Evolutionary conservation across 2,888 invertebrate species (phyloP), one percentile per base, ranked within the genome.

Genomic region (Craniophora ligustri): DNA sequence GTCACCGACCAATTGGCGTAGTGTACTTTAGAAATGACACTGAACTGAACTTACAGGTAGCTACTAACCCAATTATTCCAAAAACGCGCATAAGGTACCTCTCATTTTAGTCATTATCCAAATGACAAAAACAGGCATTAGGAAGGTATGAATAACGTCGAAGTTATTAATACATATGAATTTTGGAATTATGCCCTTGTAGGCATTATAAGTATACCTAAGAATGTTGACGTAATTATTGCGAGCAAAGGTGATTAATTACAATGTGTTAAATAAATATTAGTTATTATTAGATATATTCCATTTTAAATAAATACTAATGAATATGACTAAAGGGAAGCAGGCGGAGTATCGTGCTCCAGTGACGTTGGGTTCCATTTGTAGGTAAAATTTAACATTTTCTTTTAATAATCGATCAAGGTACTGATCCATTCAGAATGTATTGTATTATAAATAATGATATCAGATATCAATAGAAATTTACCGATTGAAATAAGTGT

Each of bases 401-500:
- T 23, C 10, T 1, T 2, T 23, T 2, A 23, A 1, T 23, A 3
- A 23, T 8, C 10, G 3, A 23, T 23, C 8, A 10, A 8, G 10
- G 23, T 23, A 8, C 23, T 2, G 8, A 21, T 8, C 16, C 16
- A 41, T 44, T 36, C 14, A 31, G 41, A 63, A 26, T 57, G 39
- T 60, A n/a, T n/a, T n/a, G n/a, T n/a, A n/a, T n/a, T n/a, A 54
- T 64, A 59, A 72, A 61, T 59, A 68, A 45, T 35, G 60, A 60
- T 51, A 51, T 44, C 64, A 66, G 60, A 65, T 75, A 74, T 67
- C 50, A 66, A 71, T 68, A 65, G 47, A 79, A 82, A 83, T 81
- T 83, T 75, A 82, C 81, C 72, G 71, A 57, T 72, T 71, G 60
- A 66, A 69, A 66, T 70, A 65, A 67, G 66, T 21, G 31, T 69